Conservation (phyloP, 2,888 invertebrate species). For the Erebia aethiops region DNA sequence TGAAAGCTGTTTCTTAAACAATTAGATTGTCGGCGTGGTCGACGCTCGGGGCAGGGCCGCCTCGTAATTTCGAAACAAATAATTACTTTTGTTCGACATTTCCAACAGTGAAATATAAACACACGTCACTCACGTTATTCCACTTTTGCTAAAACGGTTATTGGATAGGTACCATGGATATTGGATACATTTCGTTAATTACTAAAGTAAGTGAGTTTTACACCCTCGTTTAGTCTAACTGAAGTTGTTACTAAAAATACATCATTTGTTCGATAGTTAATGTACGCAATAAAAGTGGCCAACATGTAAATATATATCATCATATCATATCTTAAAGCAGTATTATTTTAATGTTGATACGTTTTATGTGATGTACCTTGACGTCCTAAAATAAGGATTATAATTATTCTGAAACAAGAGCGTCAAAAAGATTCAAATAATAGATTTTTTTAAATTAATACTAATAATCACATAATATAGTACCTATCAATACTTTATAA, state of each 20-base stretch:
- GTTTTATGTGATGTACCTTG: no score
- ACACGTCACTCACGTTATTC: conserved; percentile 48
- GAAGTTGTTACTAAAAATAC: neutral
- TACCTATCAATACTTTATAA: no score
- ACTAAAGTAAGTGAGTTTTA: neutral
- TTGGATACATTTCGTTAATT: conserved; percentile 1
- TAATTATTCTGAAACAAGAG: no score
- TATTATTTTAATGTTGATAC: no score
- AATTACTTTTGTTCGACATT: conserved; percentile 59
- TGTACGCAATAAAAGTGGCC: no score
- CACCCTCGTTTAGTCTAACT: neutral
- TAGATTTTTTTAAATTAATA: no score
- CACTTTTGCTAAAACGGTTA: conserved; percentile 20
- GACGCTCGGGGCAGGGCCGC: conserved; percentile 44
- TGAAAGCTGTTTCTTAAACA: conserved; percentile 65
- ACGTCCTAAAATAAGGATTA: no score
- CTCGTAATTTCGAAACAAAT: conserved; percentile 60
- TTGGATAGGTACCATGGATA: conserved; percentile 1
- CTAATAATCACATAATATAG: no score
- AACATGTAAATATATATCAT: neutral
- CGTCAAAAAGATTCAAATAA: no score
- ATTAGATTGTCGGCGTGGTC: conserved; percentile 60
- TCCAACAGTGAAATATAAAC: conserved; percentile 45
- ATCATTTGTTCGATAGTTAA: no score
- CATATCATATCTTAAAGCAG: no score